phyloP scores from a whole-genome alignment of 1,140 invertebrate genomes.

The Lysiphlebus fabarum region DNA sequence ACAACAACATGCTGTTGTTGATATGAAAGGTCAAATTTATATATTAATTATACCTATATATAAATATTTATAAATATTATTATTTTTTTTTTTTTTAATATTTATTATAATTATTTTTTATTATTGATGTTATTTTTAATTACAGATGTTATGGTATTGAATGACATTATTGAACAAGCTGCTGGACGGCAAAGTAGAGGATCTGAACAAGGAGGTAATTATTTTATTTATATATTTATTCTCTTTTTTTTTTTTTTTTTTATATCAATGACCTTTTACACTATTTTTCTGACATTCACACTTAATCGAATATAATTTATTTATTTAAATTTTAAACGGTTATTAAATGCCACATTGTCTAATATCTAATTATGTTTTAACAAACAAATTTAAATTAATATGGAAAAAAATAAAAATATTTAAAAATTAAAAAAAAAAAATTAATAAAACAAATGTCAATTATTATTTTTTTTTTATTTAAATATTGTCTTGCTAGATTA shows the following conservation, averaged over 20 bases:
- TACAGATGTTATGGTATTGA: slow-evolving; percentile 94
- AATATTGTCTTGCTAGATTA: neutral
- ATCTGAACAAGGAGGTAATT: slow-evolving; percentile 83
- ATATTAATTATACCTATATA: neutral
- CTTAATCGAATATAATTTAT: neutral
- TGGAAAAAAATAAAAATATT: neutral
- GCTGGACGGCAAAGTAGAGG: slow-evolving; percentile 79
- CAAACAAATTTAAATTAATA: too few species aligned
- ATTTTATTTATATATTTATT: slow-evolving; percentile 15
- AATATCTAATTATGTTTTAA: slow-evolving; percentile 2
- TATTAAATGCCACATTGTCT: too few species aligned
- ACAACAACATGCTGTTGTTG: slow-evolving; percentile 83
- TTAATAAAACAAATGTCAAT: neutral
- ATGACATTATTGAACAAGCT: slow-evolving; percentile 95
- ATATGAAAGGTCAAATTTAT: slow-evolving; percentile 80
- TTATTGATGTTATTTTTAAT: slow-evolving; percentile 45
- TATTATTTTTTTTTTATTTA: neutral
- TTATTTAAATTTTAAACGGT: too few species aligned
- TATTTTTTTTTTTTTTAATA: slow-evolving; percentile 9
- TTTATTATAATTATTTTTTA: slow-evolving; percentile 15
- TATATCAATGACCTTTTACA: neutral
- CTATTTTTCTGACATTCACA: neutral
- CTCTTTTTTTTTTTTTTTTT: too few species aligned
- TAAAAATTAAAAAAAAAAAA: neutral
- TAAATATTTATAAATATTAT: slow-evolving; percentile 10